phyloP scores from a whole-genome alignment of 2,113 vertebrate genomes.

The Hippocampus guttulatus region DNA sequence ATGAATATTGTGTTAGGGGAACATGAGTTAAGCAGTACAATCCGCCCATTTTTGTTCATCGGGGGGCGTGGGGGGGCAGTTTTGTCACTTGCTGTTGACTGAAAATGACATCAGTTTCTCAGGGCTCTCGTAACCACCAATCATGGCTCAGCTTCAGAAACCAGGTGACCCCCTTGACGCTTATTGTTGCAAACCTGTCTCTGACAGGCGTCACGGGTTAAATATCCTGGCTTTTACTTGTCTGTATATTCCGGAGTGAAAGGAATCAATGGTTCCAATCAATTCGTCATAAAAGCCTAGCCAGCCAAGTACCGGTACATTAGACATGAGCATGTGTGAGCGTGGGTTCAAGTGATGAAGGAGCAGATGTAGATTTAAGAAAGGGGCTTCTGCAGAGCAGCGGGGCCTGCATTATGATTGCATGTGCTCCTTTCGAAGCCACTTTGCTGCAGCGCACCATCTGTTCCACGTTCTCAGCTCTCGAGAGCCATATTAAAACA shows the following conservation, averaged over 20 bases:
- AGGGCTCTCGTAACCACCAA: too few relatives aligned
- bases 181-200: too few relatives aligned
- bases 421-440: conserved; percentile 54
- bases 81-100: too few relatives aligned
- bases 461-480: conserved; percentile 66
- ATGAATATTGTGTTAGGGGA: too few relatives aligned
- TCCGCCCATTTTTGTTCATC: too few relatives aligned
- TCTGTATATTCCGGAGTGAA: too few relatives aligned
- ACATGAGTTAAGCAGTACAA: too few relatives aligned
- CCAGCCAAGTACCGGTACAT: not conserved
- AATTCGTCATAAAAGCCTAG: conserved; percentile 7
- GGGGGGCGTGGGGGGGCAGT: too few relatives aligned
- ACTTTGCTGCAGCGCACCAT: conserved; percentile 63
- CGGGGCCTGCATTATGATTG: conserved; percentile 29
- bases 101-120: too few relatives aligned
- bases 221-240: not conserved
- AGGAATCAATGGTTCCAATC: not conserved
- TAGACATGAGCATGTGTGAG: conserved; percentile 1
- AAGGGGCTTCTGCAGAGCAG: conserved; percentile 56
- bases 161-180: too few relatives aligned
- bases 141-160: too few relatives aligned
- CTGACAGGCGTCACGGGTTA: too few relatives aligned
- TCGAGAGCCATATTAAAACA: conserved; percentile 61
- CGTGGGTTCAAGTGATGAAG: conserved; percentile 39
- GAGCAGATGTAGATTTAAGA: conserved; percentile 58